These are phyloP conservation scores for Tachystola acroxantha DNA, from an alignment of 2,888 invertebrate genomes.

Conservation along the genomic window DNA sequence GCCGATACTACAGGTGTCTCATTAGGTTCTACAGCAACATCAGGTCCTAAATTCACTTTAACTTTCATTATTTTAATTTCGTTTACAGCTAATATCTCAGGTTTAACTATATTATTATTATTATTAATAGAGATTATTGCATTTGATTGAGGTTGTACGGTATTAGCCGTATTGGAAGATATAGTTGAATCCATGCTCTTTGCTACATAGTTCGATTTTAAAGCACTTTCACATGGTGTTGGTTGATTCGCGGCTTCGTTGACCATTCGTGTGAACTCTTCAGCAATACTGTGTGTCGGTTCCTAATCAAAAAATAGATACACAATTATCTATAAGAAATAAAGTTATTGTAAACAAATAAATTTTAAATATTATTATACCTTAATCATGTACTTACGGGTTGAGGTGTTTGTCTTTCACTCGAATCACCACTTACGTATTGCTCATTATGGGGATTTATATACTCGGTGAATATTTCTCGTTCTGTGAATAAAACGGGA, in stretches of 20 bases:
- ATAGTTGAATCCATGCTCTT: conserved; percentile 46
- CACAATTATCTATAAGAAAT: conserved; percentile 4
- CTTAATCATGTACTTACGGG: conserved; percentile 52
- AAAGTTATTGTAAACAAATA: no score
- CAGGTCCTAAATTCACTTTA: conserved; percentile 41
- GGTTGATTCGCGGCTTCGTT: conserved; percentile 63
- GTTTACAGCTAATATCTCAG: conserved; percentile 62
- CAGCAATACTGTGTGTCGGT: conserved; percentile 55
- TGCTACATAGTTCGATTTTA: conserved; percentile 44
- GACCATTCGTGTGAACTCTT: conserved; percentile 70
- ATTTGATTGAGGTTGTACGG: conserved; percentile 55
- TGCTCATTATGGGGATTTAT: conserved; percentile 60
- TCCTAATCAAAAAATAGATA: conserved; percentile 29
- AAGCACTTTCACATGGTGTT: conserved; percentile 39
- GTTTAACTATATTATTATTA: conserved; percentile 68
- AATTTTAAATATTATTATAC: no score
- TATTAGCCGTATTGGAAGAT: conserved; percentile 38
- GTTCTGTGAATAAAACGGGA: conserved; percentile 48
- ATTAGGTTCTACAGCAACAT: conserved; percentile 50
- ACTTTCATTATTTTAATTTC: conserved; percentile 46
- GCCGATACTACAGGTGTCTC: conserved; percentile 84
- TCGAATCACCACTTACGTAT: conserved; percentile 62
- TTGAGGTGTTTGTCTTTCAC: conserved; percentile 73
- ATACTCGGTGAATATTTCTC: conserved; percentile 73
- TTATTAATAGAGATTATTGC: conserved; percentile 63